Evolutionary conservation across 1,140 invertebrate species (phyloP).

Genomic region (Nasonia vitripennis): DNA sequence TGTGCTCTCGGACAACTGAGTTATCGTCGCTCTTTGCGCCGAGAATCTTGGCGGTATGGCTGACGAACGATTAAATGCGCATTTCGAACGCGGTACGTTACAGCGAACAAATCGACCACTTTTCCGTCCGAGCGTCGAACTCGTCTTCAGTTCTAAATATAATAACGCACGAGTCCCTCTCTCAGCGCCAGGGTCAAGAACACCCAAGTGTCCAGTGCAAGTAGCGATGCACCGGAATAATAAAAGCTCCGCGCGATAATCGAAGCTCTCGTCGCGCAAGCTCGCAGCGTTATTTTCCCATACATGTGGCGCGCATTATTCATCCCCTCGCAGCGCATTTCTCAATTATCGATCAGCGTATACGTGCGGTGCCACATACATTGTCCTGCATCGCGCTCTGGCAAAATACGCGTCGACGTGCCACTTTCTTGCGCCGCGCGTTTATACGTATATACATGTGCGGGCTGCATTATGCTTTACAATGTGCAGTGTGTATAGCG

Average conservation of each 20-base stretch:
- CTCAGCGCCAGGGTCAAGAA: background rate
- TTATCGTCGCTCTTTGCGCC: background rate
- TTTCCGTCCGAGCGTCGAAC: background rate
- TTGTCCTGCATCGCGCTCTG: background rate
- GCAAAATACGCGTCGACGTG: constrained; percentile 7
- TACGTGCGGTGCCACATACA: background rate
- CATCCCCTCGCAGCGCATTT: background rate
- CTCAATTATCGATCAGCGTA: constrained; percentile 29
- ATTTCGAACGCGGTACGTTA: too few species aligned
- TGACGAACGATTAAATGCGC: too few species aligned
- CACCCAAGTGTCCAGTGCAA: background rate
- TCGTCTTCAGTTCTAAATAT: background rate
- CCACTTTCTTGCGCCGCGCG: background rate
- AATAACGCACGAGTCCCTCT: background rate
- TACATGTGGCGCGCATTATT: background rate
- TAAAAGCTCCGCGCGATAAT: background rate
- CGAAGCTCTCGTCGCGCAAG: background rate
- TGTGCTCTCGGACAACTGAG: background rate
- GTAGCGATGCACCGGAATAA: background rate
- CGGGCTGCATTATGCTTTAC: background rate
- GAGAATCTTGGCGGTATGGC: too few species aligned
- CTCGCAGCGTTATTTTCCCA: constrained; percentile 1
- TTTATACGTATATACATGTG: background rate
- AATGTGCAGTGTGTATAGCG: background rate
- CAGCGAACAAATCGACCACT: background rate